phyloP scores from a whole-genome alignment of 1,140 invertebrate species.

The Fopius arisanus region DNA sequence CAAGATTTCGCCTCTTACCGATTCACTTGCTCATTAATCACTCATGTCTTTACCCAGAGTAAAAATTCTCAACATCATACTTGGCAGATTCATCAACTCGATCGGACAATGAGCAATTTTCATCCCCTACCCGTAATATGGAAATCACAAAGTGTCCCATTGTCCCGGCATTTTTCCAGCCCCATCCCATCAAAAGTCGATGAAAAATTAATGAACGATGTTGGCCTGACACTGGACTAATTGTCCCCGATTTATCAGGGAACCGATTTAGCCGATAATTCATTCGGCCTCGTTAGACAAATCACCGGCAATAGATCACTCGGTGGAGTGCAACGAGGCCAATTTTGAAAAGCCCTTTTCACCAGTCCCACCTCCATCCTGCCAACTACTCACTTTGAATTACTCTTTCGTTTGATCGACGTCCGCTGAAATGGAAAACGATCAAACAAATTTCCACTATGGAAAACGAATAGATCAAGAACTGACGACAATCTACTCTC shows the following conservation, averaged over 20 bases:
- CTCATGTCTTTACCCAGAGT: neutral
- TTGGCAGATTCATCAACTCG: neutral
- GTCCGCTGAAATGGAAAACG: slow-evolving; percentile 19
- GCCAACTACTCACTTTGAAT: neutral
- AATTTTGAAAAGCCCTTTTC: slow-evolving; percentile 24
- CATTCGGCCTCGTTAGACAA: slow-evolving; percentile 28
- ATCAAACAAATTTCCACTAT: slow-evolving; percentile 25
- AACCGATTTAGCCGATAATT: slow-evolving; percentile 26
- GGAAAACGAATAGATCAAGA: slow-evolving; percentile 1
- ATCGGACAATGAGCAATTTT: neutral
- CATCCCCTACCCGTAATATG: neutral
- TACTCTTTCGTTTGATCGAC: slow-evolving; percentile 15
- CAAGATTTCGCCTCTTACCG: neutral
- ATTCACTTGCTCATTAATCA: neutral
- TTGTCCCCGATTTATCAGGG: slow-evolving; percentile 17
- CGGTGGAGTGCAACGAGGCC: neutral
- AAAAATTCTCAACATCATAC: neutral
- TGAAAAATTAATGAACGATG: slow-evolving; percentile 26
- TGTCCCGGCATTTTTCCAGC: neutral
- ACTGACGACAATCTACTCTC: neutral
- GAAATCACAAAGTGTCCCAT: neutral
- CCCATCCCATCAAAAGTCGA: neutral
- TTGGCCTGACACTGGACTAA: slow-evolving; percentile 17
- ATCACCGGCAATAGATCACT: slow-evolving; percentile 22
- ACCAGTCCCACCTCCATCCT: neutral